phyloP scores from a whole-genome alignment of 2,888 invertebrate genomes.

The Halictus ligatus region DNA sequence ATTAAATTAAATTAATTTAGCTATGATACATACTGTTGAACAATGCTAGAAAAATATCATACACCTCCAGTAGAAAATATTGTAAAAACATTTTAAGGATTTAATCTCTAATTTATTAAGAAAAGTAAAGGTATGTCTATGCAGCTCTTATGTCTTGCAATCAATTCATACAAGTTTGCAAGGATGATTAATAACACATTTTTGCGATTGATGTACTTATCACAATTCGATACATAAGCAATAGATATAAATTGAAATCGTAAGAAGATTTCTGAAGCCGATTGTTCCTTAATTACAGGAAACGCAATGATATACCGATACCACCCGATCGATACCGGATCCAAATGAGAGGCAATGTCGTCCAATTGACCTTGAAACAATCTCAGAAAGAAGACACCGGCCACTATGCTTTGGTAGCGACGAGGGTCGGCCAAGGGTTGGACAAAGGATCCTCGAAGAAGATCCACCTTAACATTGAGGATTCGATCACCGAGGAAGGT shows the following conservation, averaged over 20 bases:
- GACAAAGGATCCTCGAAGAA: conserved; percentile 86
- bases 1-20: background rate
- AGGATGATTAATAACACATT: no score
- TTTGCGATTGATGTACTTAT: background rate
- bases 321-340: conserved; percentile 89
- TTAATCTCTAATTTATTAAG: no score
- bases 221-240: background rate
- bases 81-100: no score
- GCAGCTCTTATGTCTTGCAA: no score
- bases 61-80: background rate
- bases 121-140: no score
- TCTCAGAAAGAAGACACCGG: conserved; percentile 84
- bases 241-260: background rate
- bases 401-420: conserved; percentile 89
- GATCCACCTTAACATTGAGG: conserved; percentile 79
- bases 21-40: background rate
- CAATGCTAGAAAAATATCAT: background rate
- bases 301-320: conserved; percentile 85
- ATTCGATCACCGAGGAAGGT: conserved; percentile 85
- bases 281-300: conserved; percentile 61
- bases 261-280: background rate
- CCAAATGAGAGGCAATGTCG: conserved; percentile 87
- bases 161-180: no score
- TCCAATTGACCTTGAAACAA: conserved; percentile 85
- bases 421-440: conserved; percentile 86